Percentiles rank a stretch among this genome's conserved stretches.
phyloP scores from a whole-genome alignment of 2,888 invertebrate species.

The Rapana venosa region DNA sequence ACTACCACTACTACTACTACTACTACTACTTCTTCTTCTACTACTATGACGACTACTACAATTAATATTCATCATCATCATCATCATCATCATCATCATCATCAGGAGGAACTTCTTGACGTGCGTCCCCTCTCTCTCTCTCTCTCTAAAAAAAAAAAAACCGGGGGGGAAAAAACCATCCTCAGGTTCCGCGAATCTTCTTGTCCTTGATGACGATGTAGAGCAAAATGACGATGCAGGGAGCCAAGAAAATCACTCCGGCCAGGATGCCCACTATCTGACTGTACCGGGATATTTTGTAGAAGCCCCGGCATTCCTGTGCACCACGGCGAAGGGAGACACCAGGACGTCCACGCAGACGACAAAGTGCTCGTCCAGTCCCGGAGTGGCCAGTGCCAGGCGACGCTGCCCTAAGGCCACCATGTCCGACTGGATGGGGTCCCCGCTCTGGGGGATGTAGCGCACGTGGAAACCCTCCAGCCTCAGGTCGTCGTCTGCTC shows the following conservation, averaged over 20 bases:
- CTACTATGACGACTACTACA: too few species aligned
- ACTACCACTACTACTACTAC: too few species aligned
- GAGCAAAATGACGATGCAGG: slow-evolving; percentile 54
- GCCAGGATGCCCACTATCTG: slow-evolving; percentile 61
- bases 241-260: slow-evolving; percentile 59
- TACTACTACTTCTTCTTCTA: too few species aligned
- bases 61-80: too few species aligned
- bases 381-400: slow-evolving; percentile 25
- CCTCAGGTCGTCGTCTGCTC: not conserved
- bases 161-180: too few species aligned
- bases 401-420: slow-evolving; percentile 43
- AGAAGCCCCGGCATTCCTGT: not conserved
- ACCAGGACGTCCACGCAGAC: slow-evolving; percentile 53
- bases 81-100: too few species aligned
- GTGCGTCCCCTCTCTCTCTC: too few species aligned
- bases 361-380: slow-evolving; percentile 45
- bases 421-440: not conserved
- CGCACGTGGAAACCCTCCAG: slow-evolving; percentile 44
- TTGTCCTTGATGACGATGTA: slow-evolving; percentile 52
- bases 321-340: slow-evolving; percentile 39
- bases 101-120: too few species aligned
- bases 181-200: not conserved
- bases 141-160: too few species aligned
- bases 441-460: slow-evolving; percentile 31
- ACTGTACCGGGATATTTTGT: slow-evolving; percentile 28